These are phyloP conservation scores for Trematomus bernacchii DNA, from an alignment of 2,797 vertebrate species.

Conservation along the genomic window DNA sequence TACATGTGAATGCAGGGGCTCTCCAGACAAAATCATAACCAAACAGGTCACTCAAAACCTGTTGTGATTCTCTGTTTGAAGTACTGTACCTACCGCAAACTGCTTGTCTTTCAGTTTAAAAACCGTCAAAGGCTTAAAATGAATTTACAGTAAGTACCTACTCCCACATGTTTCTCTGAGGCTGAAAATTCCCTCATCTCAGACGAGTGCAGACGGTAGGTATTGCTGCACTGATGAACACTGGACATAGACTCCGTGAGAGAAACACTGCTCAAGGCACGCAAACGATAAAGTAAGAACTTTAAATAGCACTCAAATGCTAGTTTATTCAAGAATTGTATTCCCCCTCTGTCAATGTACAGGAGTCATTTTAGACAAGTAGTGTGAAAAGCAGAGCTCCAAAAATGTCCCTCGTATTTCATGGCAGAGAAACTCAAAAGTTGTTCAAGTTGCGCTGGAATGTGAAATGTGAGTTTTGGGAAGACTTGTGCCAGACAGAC, in stretches of 20 bases:
- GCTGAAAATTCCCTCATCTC: conserved; percentile 69
- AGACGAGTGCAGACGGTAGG: conserved; percentile 53
- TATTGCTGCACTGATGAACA: conserved; percentile 34
- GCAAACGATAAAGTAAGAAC: conserved; percentile 35
- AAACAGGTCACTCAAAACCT: conserved; percentile 52
- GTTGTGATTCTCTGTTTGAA: conserved; percentile 42
- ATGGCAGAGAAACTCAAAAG: conserved; percentile 61
- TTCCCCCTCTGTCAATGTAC: conserved; percentile 12
- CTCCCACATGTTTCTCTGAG: conserved; percentile 71
- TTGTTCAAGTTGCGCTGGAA: conserved; percentile 64
- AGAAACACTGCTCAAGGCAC: conserved; percentile 41
- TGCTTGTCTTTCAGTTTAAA: conserved; percentile 55
- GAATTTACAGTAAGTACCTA: conserved; percentile 64
- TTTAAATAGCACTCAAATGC: conserved; percentile 55
- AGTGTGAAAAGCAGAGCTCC: conserved; percentile 40
- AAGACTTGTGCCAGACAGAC: conserved; percentile 61
- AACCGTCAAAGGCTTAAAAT: conserved; percentile 62
- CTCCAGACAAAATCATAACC: conserved; percentile 67
- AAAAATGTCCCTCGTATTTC: conserved; percentile 39
- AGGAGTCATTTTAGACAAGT: conserved; percentile 44
- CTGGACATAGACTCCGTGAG: conserved; percentile 55
- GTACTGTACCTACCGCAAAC: conserved; percentile 39
- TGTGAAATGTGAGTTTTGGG: conserved; percentile 74
- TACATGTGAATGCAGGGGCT: conserved; percentile 50
- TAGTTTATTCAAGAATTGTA: conserved; percentile 53